Evolutionary conservation across 2,888 invertebrate species (phyloP).

Genomic region (Andrena marginata): DNA sequence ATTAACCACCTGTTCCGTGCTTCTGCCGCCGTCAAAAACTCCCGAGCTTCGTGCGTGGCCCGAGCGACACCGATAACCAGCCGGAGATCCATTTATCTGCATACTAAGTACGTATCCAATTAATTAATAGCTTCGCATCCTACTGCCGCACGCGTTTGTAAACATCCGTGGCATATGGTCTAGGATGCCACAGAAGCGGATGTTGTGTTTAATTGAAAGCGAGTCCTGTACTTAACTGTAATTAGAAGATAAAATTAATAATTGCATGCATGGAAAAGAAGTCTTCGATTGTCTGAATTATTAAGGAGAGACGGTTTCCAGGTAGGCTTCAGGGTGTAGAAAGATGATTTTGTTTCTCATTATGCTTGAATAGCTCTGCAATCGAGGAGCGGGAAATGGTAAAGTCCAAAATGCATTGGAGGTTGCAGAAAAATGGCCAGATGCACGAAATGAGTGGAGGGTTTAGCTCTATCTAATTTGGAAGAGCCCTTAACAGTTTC

Average conservation of each 20-base stretch:
- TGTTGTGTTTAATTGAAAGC: conserved; percentile 6
- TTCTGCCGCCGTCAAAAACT: conserved; percentile 19
- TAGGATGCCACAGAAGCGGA: conserved; percentile 14
- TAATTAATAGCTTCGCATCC: conserved; percentile 72
- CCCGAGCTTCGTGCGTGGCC: neutral
- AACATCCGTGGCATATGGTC: conserved; percentile 68
- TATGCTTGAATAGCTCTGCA: no score
- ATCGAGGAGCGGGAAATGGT: no score
- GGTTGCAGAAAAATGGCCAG: no score
- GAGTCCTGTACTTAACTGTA: neutral
- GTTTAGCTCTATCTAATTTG: no score
- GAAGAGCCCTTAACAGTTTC: no score
- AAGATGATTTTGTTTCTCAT: no score
- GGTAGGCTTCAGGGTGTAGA: no score
- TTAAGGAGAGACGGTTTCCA: no score
- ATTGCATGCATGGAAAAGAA: no score
- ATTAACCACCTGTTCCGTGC: conserved; percentile 50
- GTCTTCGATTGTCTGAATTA: no score
- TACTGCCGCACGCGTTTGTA: conserved; percentile 62
- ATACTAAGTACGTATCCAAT: conserved; percentile 68
- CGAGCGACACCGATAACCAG: conserved; percentile 32
- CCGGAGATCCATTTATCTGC: conserved; percentile 68
- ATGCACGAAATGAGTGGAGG: no score
- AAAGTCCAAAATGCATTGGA: no score
- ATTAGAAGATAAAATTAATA: neutral